Percentiles rank a stretch among this genome's conserved stretches.
phyloP scores from a whole-genome alignment of 1,140 invertebrate species.

The Dreissena rostriformis region DNA sequence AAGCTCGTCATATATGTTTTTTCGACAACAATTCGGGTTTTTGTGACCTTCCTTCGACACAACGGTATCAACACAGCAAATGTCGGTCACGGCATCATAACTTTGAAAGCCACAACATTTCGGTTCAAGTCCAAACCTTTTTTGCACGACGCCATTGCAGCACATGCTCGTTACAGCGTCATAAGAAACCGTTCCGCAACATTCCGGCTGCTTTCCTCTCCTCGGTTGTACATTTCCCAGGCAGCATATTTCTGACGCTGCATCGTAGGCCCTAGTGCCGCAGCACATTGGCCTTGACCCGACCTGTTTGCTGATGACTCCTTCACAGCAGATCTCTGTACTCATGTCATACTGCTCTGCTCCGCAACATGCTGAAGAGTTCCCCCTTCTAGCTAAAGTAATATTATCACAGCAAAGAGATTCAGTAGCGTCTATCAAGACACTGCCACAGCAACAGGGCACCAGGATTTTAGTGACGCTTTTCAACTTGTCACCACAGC shows the following conservation, averaged over 20 bases:
- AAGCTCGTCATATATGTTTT: conserved; percentile 38
- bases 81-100: conserved; percentile 45
- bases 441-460: conserved; percentile 39
- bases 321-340: conserved; percentile 40
- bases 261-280: conserved; percentile 43
- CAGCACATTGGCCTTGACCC: conserved; percentile 48
- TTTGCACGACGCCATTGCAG: conserved; percentile 45
- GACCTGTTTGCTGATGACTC: conserved; percentile 20
- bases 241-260: conserved; percentile 38
- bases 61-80: conserved; percentile 38
- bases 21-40: conserved; percentile 39
- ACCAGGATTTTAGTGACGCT: conserved; percentile 29
- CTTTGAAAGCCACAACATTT: conserved; percentile 46
- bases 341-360: conserved; percentile 42
- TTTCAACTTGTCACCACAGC: conserved; percentile 39
- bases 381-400: conserved; percentile 24
- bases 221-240: conserved; percentile 36
- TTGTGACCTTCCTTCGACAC: not conserved
- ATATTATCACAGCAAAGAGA: conserved; percentile 48
- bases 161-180: conserved; percentile 44
- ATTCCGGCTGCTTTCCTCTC: conserved; percentile 32
- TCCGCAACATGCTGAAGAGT: conserved; percentile 41
- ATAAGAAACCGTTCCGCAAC: conserved; percentile 37
- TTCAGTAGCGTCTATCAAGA: conserved; percentile 34
- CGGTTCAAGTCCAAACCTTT: conserved; percentile 39